phyloP scores from a whole-genome alignment of 2,888 invertebrate species.

The Aporophyla lueneburgensis region DNA sequence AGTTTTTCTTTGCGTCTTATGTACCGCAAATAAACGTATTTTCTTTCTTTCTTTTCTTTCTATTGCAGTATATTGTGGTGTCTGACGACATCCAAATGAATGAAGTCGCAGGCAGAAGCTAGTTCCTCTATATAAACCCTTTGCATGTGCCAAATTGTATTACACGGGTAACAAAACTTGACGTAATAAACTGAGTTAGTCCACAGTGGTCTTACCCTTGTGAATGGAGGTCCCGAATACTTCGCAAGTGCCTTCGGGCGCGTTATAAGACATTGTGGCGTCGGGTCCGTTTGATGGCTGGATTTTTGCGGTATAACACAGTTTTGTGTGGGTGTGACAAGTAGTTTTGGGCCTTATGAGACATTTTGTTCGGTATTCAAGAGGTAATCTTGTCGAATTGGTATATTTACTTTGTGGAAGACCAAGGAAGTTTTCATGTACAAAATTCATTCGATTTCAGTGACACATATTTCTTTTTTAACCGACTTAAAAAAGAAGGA shows the following conservation, averaged over 20 bases:
- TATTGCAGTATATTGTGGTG: too few species aligned
- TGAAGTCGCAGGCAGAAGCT: too few species aligned
- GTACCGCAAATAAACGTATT: too few species aligned
- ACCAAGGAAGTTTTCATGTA: not conserved
- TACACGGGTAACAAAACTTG: conserved; percentile 51
- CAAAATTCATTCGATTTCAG: not conserved
- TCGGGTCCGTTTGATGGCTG: conserved; percentile 9
- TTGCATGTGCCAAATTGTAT: conserved; percentile 34
- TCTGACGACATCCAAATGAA: too few species aligned
- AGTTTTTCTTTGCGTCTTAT: too few species aligned
- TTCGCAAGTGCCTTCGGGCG: conserved; percentile 44
- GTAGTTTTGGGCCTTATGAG: conserved; percentile 1
- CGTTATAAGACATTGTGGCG: conserved; percentile 42
- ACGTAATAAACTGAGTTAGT: conserved; percentile 51
- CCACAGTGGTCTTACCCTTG: conserved; percentile 48
- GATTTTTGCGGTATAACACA: conserved; percentile 44
- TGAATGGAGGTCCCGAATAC: conserved; percentile 57
- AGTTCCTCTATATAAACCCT: conserved; percentile 15
- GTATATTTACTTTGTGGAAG: not conserved
- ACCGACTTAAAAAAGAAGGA: too few species aligned
- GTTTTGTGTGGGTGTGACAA: conserved; percentile 17
- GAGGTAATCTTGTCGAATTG: conserved; percentile 2
- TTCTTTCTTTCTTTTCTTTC: too few species aligned
- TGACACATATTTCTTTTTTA: not conserved
- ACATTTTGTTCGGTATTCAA: conserved; percentile 1